Evolutionary conservation across 2,113 vertebrate genomes (phyloP), one percentile per base, ranked within the genome.

Genomic region (Aleadryas rufinucha): DNA sequence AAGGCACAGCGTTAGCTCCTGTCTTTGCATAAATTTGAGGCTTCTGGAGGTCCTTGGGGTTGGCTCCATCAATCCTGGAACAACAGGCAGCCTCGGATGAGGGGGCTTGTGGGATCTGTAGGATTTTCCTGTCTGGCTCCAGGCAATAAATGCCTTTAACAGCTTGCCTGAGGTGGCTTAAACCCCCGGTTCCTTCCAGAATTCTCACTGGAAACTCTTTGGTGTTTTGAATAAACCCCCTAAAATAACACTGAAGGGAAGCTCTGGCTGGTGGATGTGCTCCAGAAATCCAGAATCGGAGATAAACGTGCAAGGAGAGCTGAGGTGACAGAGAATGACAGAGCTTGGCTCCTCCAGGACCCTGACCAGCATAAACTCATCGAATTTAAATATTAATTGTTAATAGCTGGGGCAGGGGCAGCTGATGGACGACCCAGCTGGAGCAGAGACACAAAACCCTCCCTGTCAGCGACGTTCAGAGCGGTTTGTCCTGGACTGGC

Each of bases 221-320:
- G 28, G 5, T 31, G 3, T 41, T 76, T 61, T 30, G 26, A 52
- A 27, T 5, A 24, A 89, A 47, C 14, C 31, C 76, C 53, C 53
- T 18, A 20, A 71, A 95, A 50, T 3, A 19, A 18, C 21, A 4
- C 13, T 17, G 16, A 44, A 41, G 27, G 39, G 12, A 72, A 52
- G 16, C 20, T 23, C 8, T 16, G 37, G 39, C 64, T 4, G 17
- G 22, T 10, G 63, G 59, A 13, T 1, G 23, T 21, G 37, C 47
- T 60, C 65, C 50, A 11, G 0, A 27, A 35, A 27, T 15, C 59
- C 68, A 13, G 57, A 35, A 11, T 6, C 9, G 4, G 56, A 22
- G 13, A 11, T 1, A 2, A 16, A 9, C 0, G 0, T 0, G 0
- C 1, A 0, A 56, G 56, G 57, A 28, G 14, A 75, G 24, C 11